A percentile compares a stretch with the other conserved stretches of the same genome.
Conservation (phyloP, 2,888 invertebrate genomes). For the Tuberolachnus salignus region DNA sequence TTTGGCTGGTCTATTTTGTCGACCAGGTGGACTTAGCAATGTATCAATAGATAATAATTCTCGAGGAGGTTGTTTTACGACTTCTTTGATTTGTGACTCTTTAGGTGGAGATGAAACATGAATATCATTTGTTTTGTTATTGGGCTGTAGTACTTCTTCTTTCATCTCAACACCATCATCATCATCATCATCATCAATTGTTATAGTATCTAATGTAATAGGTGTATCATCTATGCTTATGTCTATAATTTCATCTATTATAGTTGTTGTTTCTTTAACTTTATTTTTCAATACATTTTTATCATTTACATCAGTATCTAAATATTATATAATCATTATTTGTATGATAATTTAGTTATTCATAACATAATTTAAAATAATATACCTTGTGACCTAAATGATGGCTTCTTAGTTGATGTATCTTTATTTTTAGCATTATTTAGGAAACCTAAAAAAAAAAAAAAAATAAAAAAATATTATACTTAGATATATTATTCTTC, state of each 20-base stretch:
- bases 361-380: too few relatives aligned
- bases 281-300: not conserved
- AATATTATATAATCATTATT: not conserved
- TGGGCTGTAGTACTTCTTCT: not conserved
- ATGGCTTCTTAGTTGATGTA: not conserved
- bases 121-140: not conserved
- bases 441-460: not conserved
- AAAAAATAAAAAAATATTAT: not conserved
- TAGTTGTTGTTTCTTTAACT: not conserved
- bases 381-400: not conserved
- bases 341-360: not conserved
- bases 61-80: conserved; percentile 60
- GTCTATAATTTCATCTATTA: too few relatives aligned
- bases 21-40: conserved; percentile 78
- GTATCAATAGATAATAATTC: conserved; percentile 74
- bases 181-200: not conserved
- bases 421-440: not conserved
- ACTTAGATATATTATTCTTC: too few relatives aligned
- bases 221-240: not conserved
- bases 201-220: not conserved
- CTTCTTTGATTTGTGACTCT: not conserved
- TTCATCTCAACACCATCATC: not conserved
- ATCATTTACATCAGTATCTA: conserved; percentile 21
- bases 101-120: conserved; percentile 27
- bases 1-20: conserved; percentile 77